A percentile compares a stretch with the other conserved stretches of the same genome.
phyloP scores from a whole-genome alignment of 2,888 invertebrate species.

The Lydus trimaculatus region DNA sequence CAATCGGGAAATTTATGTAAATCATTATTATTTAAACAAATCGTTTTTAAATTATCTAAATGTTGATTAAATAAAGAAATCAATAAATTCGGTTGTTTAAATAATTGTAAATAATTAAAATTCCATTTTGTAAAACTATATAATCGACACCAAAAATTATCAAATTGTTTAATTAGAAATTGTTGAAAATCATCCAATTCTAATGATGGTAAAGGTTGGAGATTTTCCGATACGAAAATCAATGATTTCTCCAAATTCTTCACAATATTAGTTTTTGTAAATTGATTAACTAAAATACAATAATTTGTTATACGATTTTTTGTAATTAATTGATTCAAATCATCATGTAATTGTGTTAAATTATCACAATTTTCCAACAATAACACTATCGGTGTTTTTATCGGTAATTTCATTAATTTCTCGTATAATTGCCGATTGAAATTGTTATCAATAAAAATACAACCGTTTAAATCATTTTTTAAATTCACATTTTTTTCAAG shows the following conservation, averaged over 20 bases:
- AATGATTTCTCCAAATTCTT: slow-evolving; percentile 48
- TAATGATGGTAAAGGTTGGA: slow-evolving; percentile 63
- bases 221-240: slow-evolving; percentile 63
- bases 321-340: slow-evolving; percentile 33
- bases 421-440: slow-evolving; percentile 34
- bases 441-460: slow-evolving; percentile 53
- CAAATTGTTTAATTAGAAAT: slow-evolving; percentile 66
- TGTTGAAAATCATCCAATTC: slow-evolving; percentile 67
- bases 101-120: slow-evolving; percentile 59
- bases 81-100: slow-evolving; percentile 67
- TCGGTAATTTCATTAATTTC: neutral
- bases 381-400: slow-evolving; percentile 60
- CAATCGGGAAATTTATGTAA: slow-evolving; percentile 72
- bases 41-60: slow-evolving; percentile 67
- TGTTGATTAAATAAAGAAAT: slow-evolving; percentile 73
- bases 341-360: slow-evolving; percentile 28
- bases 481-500: slow-evolving; percentile 45
- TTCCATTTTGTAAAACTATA: slow-evolving; percentile 57
- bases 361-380: slow-evolving; percentile 43
- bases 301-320: slow-evolving; percentile 48
- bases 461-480: slow-evolving; percentile 49
- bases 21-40: slow-evolving; percentile 65
- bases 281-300: slow-evolving; percentile 41
- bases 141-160: slow-evolving; percentile 70
- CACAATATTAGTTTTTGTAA: slow-evolving; percentile 34